These are phyloP conservation scores for Drosophila seclusa DNA, from an alignment of 2,888 invertebrate genomes.

Conservation along the genomic window DNA sequence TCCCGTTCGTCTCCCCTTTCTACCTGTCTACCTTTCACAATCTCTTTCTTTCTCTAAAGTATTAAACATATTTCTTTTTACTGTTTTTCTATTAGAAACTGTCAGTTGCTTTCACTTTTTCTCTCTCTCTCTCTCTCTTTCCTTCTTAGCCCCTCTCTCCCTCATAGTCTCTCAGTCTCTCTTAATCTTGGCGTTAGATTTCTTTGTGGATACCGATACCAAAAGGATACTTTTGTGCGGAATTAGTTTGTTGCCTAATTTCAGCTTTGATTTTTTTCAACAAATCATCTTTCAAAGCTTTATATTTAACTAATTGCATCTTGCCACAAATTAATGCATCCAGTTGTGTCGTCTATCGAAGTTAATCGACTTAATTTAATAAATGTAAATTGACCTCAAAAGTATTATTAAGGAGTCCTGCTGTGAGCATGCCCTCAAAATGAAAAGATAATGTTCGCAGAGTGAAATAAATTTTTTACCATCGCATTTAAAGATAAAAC, in stretches of 20 bases:
- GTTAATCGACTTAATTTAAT: background rate
- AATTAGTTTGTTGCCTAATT: background rate
- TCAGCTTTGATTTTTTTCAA: background rate
- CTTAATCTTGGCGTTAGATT: background rate
- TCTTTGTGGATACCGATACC: background rate
- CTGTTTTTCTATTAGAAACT: background rate
- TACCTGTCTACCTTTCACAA: background rate
- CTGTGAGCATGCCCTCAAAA: background rate
- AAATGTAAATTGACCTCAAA: background rate
- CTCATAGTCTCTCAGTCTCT: background rate
- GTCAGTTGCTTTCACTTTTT: background rate
- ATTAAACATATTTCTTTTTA: background rate
- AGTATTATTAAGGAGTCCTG: background rate
- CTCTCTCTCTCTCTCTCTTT: too few species aligned
- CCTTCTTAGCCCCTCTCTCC: too few species aligned
- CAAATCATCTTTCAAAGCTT: background rate
- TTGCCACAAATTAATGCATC: background rate
- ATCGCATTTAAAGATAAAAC: background rate
- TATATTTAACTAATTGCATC: background rate
- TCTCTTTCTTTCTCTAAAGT: fast-evolving
- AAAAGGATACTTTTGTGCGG: background rate
- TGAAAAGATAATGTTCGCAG: background rate
- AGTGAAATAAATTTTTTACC: background rate
- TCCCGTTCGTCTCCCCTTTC: background rate
- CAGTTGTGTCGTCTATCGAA: background rate